Conservation (phyloP, 2,888 invertebrate genomes). For the Lasioglossum leucozonium region DNA sequence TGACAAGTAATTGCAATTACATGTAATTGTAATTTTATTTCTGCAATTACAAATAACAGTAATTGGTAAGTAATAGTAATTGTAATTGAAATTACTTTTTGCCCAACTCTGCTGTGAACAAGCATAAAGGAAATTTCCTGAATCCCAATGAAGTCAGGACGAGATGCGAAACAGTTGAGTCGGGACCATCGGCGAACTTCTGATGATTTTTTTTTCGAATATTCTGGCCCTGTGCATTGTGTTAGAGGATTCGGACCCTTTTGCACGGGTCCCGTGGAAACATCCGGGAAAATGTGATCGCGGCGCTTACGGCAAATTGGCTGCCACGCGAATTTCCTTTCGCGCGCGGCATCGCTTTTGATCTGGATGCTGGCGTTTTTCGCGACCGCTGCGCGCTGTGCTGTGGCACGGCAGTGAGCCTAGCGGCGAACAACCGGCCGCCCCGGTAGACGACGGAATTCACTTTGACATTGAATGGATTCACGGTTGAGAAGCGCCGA, state of each 20-base stretch:
- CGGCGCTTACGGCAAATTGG: slow-evolving; percentile 54
- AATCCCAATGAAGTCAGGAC: neutral
- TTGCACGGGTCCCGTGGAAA: slow-evolving; percentile 5
- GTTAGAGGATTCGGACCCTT: neutral
- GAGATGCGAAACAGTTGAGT: neutral
- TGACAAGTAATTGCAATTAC: too few species aligned
- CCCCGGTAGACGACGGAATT: slow-evolving; percentile 62
- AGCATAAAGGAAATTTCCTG: neutral
- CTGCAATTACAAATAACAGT: too few species aligned
- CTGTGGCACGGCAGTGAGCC: neutral
- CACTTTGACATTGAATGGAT: slow-evolving; percentile 76
- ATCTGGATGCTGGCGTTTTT: slow-evolving; percentile 48
- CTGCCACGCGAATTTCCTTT: slow-evolving; percentile 40
- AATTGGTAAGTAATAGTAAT: too few species aligned
- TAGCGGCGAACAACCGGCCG: neutral
- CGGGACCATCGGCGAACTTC: neutral
- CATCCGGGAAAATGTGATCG: slow-evolving; percentile 27
- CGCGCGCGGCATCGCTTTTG: slow-evolving; percentile 44
- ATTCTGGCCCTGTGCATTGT: slow-evolving; percentile 1
- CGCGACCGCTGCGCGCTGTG: neutral
- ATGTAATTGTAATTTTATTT: too few species aligned
- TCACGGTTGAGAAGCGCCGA: slow-evolving; percentile 73
- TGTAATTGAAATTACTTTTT: too few species aligned
- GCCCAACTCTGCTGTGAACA: too few species aligned
- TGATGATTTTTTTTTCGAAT: slow-evolving; percentile 40